Conservation (phyloP, 2,113 vertebrate species). For the Myiozetetes cayanensis region DNA sequence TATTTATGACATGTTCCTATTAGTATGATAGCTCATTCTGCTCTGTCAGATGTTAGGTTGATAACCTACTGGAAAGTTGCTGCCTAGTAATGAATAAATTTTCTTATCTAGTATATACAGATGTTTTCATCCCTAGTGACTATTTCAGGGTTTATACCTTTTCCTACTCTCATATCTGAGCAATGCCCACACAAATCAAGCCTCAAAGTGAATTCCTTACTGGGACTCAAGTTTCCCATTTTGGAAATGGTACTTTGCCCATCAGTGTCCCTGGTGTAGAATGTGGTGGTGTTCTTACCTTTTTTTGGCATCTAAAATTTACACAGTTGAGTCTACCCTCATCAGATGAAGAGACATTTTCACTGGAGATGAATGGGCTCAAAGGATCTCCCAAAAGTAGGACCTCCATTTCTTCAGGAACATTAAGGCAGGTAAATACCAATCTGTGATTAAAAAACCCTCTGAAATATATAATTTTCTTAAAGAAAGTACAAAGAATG, state of each 20-base stretch:
- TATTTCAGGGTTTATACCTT: not conserved
- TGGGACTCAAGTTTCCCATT: not conserved
- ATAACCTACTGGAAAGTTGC: not conserved
- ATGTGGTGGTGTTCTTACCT: not conserved
- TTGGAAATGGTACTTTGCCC: not conserved
- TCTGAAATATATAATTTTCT: not conserved
- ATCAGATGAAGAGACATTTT: not conserved
- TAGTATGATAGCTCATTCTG: not conserved
- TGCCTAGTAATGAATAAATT: not conserved
- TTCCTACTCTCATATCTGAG: not conserved
- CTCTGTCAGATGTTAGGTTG: not conserved
- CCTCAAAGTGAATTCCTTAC: not conserved
- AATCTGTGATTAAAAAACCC: not conserved
- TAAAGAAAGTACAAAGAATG: not conserved
- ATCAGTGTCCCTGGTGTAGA: not conserved
- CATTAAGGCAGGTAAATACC: not conserved
- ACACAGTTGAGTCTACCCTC: accelerated
- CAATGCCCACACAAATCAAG: not conserved
- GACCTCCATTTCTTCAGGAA: not conserved
- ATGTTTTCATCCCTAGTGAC: not conserved
- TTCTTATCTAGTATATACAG: not conserved
- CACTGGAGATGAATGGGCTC: not conserved
- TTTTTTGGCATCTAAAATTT: not conserved
- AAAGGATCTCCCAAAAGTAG: not conserved
- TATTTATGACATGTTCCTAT: not conserved